Percentiles rank a stretch among this genome's conserved stretches.
phyloP scores from a whole-genome alignment of 2,797 vertebrate genomes.

The Vireo griseus region DNA sequence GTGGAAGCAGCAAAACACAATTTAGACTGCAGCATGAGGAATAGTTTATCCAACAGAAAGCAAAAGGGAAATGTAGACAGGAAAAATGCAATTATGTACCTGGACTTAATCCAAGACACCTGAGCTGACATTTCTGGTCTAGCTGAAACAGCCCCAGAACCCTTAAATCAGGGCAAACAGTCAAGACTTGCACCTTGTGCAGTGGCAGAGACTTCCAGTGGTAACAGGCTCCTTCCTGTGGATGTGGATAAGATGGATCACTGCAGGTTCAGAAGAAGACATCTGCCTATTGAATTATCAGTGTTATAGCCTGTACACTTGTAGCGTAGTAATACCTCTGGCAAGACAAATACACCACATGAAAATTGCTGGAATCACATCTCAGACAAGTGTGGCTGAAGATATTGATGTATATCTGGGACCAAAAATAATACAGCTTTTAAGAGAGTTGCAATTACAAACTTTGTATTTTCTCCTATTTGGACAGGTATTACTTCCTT shows the following conservation, averaged over 20 bases:
- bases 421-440: not conserved
- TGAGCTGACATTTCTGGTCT: not conserved
- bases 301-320: not conserved
- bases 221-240: not conserved
- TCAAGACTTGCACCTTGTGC: not conserved
- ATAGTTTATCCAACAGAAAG: constrained; percentile 4
- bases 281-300: not conserved
- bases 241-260: not conserved
- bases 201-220: not conserved
- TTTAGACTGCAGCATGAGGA: not conserved
- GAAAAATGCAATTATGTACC: constrained; percentile 7
- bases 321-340: not conserved
- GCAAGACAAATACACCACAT: not conserved
- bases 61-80: constrained; percentile 10
- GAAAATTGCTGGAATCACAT: not conserved
- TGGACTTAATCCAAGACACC: constrained; percentile 10
- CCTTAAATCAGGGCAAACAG: not conserved
- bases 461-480: not conserved
- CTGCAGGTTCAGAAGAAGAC: not conserved
- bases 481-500: not conserved
- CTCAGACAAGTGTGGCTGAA: not conserved
- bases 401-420: not conserved
- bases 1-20: not conserved
- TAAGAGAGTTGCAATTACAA: not conserved
- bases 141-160: not conserved